Evolutionary conservation across 2,113 vertebrate genomes (phyloP).

Genomic region (Macaca nemestrina): DNA sequence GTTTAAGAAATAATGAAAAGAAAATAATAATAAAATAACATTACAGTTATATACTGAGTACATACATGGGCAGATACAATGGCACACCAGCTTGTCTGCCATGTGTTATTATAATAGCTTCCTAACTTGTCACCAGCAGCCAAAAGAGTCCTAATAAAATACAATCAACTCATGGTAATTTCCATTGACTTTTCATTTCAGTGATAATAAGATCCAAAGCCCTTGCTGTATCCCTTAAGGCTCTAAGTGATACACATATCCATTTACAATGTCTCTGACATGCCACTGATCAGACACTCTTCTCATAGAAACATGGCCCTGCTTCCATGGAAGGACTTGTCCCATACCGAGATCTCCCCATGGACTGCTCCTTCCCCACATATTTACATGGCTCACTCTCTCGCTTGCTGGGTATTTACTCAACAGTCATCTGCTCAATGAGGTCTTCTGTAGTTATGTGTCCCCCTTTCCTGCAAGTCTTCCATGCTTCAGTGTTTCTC

Average conservation of each 20-base stretch:
- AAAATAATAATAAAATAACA: too few relatives aligned
- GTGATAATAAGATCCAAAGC: neutral
- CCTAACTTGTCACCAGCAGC: neutral
- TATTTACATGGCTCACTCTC: neutral
- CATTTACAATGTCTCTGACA: neutral
- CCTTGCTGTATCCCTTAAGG: neutral
- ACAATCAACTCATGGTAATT: neutral
- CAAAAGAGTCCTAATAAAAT: neutral
- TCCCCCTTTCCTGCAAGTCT: neutral
- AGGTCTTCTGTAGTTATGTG: neutral
- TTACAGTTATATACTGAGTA: neutral
- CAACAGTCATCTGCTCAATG: neutral
- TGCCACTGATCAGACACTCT: fast-evolving
- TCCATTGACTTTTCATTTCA: neutral
- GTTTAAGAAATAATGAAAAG: too few relatives aligned
- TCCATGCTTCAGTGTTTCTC: neutral
- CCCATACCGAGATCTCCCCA: neutral
- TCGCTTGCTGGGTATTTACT: neutral
- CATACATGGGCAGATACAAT: neutral
- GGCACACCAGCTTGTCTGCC: neutral
- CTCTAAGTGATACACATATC: neutral
- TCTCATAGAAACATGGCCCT: neutral
- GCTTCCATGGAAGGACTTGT: neutral
- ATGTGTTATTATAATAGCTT: neutral
- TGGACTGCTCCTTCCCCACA: neutral